Percentiles rank a stretch among this genome's conserved stretches.
Evolutionary conservation across 2,797 vertebrate genomes (phyloP).

Genomic region (Labroides dimidiatus): DNA sequence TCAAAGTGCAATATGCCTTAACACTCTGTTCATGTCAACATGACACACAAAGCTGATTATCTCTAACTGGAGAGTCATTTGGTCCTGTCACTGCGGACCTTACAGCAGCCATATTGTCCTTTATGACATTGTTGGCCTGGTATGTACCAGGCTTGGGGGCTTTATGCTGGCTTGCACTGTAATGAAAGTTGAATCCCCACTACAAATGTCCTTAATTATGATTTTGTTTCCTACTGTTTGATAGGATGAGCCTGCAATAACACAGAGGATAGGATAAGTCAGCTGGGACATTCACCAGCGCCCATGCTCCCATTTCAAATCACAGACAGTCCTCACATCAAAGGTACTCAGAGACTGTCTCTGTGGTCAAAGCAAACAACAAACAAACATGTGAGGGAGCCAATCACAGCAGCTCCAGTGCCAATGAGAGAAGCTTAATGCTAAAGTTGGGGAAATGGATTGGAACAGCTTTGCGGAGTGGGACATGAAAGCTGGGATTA

Average conservation of each 20-base stretch:
- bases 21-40: conserved; percentile 76
- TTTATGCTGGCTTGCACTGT: conserved; percentile 67
- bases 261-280: conserved; percentile 54
- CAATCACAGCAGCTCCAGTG: conserved; percentile 60
- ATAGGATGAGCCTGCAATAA: conserved; percentile 78
- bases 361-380: conserved; percentile 76
- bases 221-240: conserved; percentile 76
- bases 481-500: conserved; percentile 55
- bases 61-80: conserved; percentile 78
- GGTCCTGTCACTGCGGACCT: conserved; percentile 70
- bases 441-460: conserved; percentile 64
- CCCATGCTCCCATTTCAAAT: conserved; percentile 77
- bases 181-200: conserved; percentile 80
- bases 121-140: conserved; percentile 76
- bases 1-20: conserved; percentile 77
- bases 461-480: conserved; percentile 41
- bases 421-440: conserved; percentile 67
- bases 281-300: conserved; percentile 62
- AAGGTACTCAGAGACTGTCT: conserved; percentile 74
- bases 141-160: conserved; percentile 64
- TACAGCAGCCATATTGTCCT: conserved; percentile 78
- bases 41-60: conserved; percentile 81
- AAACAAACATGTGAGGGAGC: conserved; percentile 74
- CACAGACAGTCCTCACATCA: conserved; percentile 78
- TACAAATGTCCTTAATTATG: conserved; percentile 81